Conservation (phyloP, 2,797 vertebrate genomes). For the Pteronotus mesoamericanus region DNA sequence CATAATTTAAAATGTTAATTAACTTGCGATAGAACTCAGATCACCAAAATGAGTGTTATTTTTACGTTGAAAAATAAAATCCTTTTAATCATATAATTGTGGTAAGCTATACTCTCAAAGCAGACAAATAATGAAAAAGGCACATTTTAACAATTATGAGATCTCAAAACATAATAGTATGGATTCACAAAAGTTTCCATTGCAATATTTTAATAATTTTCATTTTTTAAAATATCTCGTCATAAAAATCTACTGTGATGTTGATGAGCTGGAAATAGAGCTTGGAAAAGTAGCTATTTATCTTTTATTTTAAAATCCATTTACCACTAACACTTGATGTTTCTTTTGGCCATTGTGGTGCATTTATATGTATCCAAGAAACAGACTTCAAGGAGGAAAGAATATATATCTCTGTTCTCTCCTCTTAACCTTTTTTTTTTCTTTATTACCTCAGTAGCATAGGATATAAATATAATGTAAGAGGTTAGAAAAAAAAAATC, state of each 20-base stretch:
- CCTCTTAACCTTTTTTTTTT: slow-evolving; percentile 39
- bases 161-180: background rate
- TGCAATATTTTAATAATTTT: background rate
- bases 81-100: background rate
- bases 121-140: background rate
- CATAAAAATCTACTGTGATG: slow-evolving; percentile 3
- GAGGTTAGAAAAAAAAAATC: slow-evolving; percentile 30
- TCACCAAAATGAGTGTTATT: background rate
- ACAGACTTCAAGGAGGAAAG: slow-evolving; percentile 45
- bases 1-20: background rate
- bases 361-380: slow-evolving; percentile 43
- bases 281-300: background rate
- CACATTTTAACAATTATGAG: background rate
- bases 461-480: slow-evolving; percentile 61
- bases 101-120: background rate
- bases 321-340: slow-evolving; percentile 2
- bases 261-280: background rate
- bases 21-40: background rate
- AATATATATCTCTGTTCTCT: slow-evolving; percentile 33
- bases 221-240: background rate
- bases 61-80: background rate
- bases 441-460: slow-evolving; percentile 33
- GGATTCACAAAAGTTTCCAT: background rate
- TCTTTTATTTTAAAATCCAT: slow-evolving; percentile 19
- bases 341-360: slow-evolving; percentile 19